Percentiles rank a stretch among this genome's conserved stretches.
phyloP scores from a whole-genome alignment of 2,888 invertebrate genomes.

The Mythimna impura region DNA sequence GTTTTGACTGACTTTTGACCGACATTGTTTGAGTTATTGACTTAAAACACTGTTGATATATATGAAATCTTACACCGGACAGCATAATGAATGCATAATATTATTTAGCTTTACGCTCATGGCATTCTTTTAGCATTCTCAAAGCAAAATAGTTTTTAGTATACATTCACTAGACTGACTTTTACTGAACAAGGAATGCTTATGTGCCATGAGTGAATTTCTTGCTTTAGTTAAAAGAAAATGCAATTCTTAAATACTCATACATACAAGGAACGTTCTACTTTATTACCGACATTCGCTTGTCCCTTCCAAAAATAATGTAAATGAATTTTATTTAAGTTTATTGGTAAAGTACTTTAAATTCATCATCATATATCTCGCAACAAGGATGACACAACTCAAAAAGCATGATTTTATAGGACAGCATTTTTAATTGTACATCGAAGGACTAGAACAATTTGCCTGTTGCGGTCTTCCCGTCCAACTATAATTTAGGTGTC shows the following conservation, averaged over 20 bases:
- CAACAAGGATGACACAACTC: too few relatives aligned
- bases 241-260: neutral
- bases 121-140: neutral
- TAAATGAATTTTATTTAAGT: too few relatives aligned
- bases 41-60: conserved; percentile 19
- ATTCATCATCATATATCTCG: too few relatives aligned
- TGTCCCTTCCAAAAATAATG: too few relatives aligned
- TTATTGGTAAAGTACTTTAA: too few relatives aligned
- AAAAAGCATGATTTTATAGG: too few relatives aligned
- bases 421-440: too few relatives aligned
- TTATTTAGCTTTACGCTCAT: conserved; percentile 9
- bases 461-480: too few relatives aligned
- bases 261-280: too few relatives aligned
- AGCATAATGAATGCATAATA: neutral
- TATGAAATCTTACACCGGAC: neutral
- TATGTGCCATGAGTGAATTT: neutral
- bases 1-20: conserved; percentile 40
- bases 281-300: too few relatives aligned
- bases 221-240: neutral
- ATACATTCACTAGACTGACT: neutral
- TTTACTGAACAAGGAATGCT: neutral
- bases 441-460: too few relatives aligned
- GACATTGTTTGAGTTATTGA: conserved; percentile 52
- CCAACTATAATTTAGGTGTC: too few relatives aligned
- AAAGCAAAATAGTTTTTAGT: neutral